A percentile compares a stretch with the other conserved stretches of the same genome.
phyloP scores from a whole-genome alignment of 1,140 invertebrate genomes.

The Aradophagus sp. region DNA sequence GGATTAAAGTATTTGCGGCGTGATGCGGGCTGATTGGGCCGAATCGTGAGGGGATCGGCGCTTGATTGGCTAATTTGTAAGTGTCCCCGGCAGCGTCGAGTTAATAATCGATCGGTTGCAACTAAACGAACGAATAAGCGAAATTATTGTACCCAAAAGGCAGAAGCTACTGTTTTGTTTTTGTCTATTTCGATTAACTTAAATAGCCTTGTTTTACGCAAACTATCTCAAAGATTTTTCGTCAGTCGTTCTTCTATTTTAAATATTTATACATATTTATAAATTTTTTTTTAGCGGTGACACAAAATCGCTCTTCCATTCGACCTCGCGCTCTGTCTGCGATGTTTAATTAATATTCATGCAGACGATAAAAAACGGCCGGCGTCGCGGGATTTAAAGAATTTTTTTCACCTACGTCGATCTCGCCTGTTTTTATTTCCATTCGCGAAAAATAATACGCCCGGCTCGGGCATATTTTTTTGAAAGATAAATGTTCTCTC shows the following conservation, averaged over 20 bases:
- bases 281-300: slow-evolving; percentile 6
- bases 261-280: too few species aligned
- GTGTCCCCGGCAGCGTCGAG: slow-evolving; percentile 71
- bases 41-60: slow-evolving; percentile 72
- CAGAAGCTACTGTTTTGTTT: background rate
- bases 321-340: slow-evolving; percentile 39
- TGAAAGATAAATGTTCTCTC: slow-evolving; percentile 54
- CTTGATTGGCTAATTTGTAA: slow-evolving; percentile 77
- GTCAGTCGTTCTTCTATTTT: too few species aligned
- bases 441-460: slow-evolving; percentile 55
- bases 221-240: too few species aligned
- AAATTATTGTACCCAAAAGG: slow-evolving; percentile 23
- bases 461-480: slow-evolving; percentile 50
- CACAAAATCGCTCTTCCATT: slow-evolving; percentile 45
- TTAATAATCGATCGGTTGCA: slow-evolving; percentile 69
- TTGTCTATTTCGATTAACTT: too few species aligned
- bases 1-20: slow-evolving; percentile 75
- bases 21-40: slow-evolving; percentile 71
- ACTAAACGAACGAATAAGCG: slow-evolving; percentile 21
- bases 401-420: slow-evolving; percentile 25
- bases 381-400: slow-evolving; percentile 36
- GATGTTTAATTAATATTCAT: slow-evolving; percentile 57
- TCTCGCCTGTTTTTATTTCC: slow-evolving; percentile 52
- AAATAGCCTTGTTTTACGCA: too few species aligned
- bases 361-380: slow-evolving; percentile 42